Conservation (phyloP, 2,888 invertebrate species). For the Caradrina clavipalpis region DNA sequence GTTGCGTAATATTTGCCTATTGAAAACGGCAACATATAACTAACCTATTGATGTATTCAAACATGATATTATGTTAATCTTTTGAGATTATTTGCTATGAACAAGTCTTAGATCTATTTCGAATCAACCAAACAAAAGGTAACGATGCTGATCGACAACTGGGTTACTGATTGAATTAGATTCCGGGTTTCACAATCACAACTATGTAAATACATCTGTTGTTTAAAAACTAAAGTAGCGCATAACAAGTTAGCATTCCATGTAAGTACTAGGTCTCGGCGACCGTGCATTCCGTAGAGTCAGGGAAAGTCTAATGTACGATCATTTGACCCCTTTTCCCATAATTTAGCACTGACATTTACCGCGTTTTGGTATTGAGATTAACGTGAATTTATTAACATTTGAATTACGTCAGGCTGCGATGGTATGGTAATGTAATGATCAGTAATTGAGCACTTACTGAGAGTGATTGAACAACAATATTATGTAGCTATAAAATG, state of each 20-base stretch:
- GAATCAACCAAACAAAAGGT: slow-evolving; percentile 2
- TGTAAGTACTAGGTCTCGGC: slow-evolving; percentile 59
- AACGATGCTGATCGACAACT: not conserved
- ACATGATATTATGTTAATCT: not conserved
- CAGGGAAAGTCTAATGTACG: slow-evolving; percentile 68
- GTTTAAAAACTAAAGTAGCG: slow-evolving; percentile 56
- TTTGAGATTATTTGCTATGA: not conserved
- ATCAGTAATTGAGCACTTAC: slow-evolving; percentile 48
- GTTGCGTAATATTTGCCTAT: slow-evolving; percentile 15
- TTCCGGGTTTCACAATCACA: slow-evolving; percentile 50
- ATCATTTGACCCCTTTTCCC: slow-evolving; percentile 60
- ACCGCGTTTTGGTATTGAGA: slow-evolving; percentile 36
- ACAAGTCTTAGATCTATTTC: not conserved
- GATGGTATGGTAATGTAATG: slow-evolving; percentile 37
- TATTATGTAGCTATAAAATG: slow-evolving; percentile 15
- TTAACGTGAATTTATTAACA: slow-evolving; percentile 48
- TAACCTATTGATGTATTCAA: not conserved
- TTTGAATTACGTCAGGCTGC: slow-evolving; percentile 47
- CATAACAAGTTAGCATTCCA: slow-evolving; percentile 71
- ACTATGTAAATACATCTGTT: slow-evolving; percentile 52
- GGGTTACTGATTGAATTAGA: slow-evolving; percentile 19
- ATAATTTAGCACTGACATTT: slow-evolving; percentile 58
- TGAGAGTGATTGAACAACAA: slow-evolving; percentile 29
- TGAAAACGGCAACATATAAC: not conserved
- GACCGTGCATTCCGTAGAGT: slow-evolving; percentile 58